Evolutionary conservation across 2,888 invertebrate genomes (phyloP).

Genomic region (Eupelmus urozonus): DNA sequence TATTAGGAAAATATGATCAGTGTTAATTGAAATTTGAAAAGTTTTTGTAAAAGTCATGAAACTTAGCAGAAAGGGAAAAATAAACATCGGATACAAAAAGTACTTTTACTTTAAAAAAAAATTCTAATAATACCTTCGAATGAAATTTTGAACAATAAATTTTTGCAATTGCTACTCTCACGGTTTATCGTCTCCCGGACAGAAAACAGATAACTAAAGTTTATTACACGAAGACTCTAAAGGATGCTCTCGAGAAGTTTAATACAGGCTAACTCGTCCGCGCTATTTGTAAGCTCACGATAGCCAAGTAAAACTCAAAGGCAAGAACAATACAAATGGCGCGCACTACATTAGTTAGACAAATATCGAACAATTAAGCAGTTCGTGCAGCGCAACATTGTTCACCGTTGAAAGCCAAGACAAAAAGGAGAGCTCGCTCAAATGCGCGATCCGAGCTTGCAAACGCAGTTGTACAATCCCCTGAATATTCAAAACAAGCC

Average conservation of each 20-base stretch:
- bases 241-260: not conserved
- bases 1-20: constrained; percentile 28
- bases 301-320: not conserved
- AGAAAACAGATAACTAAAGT: not conserved
- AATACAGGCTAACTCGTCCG: not conserved
- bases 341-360: constrained; percentile 20
- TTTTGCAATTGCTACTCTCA: constrained; percentile 16
- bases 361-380: constrained; percentile 29
- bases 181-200: not conserved
- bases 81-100: not conserved
- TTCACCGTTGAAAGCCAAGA: not conserved
- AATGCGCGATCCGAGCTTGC: too few relatives aligned
- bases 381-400: not conserved
- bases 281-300: not conserved
- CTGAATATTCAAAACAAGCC: constrained; percentile 38
- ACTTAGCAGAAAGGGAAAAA: not conserved
- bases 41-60: not conserved
- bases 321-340: not conserved
- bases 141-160: constrained; percentile 23
- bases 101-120: not conserved
- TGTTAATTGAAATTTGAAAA: constrained; percentile 25
- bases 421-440: not conserved
- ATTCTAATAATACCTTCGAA: not conserved
- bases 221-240: not conserved
- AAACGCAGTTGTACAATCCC: constrained; percentile 9